Percentiles rank a stretch among this genome's conserved stretches.
Conservation (phyloP, 2,888 invertebrate genomes). For the Ferrisia virgata region DNA sequence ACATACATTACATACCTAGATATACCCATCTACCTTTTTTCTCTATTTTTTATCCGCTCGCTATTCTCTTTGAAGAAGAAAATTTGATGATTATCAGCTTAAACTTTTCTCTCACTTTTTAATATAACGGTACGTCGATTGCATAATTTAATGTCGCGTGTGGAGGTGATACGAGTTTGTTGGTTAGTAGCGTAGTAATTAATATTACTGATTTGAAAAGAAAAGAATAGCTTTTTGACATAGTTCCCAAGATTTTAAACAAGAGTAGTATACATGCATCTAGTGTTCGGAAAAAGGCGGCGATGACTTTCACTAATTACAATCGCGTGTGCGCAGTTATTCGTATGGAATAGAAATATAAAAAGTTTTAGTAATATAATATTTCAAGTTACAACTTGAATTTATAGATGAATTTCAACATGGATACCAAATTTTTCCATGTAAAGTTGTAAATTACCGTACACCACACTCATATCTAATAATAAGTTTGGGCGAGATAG, state of each 20-base stretch:
- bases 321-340: neutral
- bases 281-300: slow-evolving; percentile 4
- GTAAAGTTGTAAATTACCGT: no score
- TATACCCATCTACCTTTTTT: neutral
- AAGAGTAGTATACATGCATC: neutral
- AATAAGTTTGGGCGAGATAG: no score
- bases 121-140: slow-evolving; percentile 32
- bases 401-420: no score
- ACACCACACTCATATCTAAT: no score
- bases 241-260: slow-evolving; percentile 36
- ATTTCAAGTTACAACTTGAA: neutral
- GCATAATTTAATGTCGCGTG: slow-evolving; percentile 27
- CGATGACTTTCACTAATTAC: slow-evolving; percentile 22
- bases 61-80: slow-evolving; percentile 10
- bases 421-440: no score
- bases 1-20: neutral
- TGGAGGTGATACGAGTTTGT: slow-evolving; percentile 28
- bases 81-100: slow-evolving; percentile 16
- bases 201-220: slow-evolving; percentile 36
- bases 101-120: slow-evolving; percentile 30
- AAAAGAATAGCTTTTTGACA: slow-evolving; percentile 40
- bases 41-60: neutral
- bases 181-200: slow-evolving; percentile 33
- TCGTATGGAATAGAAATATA: neutral
- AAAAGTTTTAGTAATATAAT: neutral